Evolutionary conservation across 2,888 invertebrate genomes (phyloP).

Genomic region (Metacarcinus magister): DNA sequence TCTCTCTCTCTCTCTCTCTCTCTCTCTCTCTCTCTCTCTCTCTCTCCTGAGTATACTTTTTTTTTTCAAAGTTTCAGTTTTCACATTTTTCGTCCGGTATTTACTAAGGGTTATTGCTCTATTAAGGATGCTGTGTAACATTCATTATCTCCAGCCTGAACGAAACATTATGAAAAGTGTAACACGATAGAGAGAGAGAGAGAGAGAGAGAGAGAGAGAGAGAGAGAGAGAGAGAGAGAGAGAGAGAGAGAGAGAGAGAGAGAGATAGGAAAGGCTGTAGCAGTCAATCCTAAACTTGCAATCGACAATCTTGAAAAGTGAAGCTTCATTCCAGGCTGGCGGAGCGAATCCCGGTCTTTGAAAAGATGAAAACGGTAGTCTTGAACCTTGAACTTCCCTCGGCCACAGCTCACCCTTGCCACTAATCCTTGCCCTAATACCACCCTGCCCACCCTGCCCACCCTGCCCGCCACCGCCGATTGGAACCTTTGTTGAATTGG

Average conservation of each 20-base stretch:
- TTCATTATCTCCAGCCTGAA: neutral
- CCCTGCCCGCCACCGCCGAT: neutral
- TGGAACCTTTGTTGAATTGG: neutral
- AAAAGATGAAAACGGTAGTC: neutral
- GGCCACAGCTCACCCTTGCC: neutral
- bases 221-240: constrained; percentile 14
- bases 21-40: neutral
- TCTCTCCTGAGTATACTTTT: neutral
- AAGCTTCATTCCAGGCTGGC: neutral
- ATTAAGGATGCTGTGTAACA: constrained; percentile 4
- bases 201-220: constrained; percentile 38
- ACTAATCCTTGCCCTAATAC: neutral
- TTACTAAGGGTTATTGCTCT: neutral
- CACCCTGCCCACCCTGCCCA: no score
- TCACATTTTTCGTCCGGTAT: neutral
- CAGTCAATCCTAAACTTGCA: neutral
- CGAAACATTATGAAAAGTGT: neutral
- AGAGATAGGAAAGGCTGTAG: neutral
- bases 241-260: neutral
- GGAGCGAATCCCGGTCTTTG: neutral
- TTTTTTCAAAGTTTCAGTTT: neutral
- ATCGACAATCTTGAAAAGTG: neutral
- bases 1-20: neutral
- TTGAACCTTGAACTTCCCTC: neutral
- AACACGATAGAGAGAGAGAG: neutral